phyloP scores from a whole-genome alignment of 2,888 invertebrate genomes.

The Calameuta filiformis region DNA sequence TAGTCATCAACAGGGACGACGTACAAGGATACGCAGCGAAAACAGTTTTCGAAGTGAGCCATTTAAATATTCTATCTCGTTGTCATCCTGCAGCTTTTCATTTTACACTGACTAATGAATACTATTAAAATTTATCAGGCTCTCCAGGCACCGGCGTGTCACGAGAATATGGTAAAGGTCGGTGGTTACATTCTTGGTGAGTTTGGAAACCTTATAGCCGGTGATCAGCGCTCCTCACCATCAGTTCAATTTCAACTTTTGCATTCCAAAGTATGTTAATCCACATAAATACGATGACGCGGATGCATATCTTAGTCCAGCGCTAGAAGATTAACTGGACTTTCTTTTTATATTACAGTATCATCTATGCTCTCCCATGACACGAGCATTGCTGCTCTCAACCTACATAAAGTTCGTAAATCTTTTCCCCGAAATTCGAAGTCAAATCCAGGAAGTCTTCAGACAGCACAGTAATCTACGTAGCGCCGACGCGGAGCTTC shows the following conservation, averaged over 20 bases:
- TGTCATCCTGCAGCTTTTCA: constrained; percentile 7
- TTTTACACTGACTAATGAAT: constrained; percentile 5
- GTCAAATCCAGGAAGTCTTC: constrained; percentile 94
- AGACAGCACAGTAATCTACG: constrained; percentile 94
- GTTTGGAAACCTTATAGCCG: constrained; percentile 99
- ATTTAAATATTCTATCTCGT: background rate
- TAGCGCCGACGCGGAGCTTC: constrained; percentile 98
- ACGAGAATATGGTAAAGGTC: constrained; percentile 99
- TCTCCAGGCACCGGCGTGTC: constrained; percentile 98
- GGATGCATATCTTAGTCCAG: background rate
- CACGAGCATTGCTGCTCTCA: constrained; percentile 93
- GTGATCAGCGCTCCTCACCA: constrained; percentile 97
- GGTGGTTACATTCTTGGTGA: constrained; percentile 99
- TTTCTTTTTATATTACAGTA: constrained; percentile 69
- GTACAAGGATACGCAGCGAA: constrained; percentile 99
- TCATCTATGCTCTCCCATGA: constrained; percentile 97
- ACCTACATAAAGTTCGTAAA: constrained; percentile 99
- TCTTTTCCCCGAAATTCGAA: constrained; percentile 98
- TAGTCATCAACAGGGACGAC: constrained; percentile 99
- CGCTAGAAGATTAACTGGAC: background rate
- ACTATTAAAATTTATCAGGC: constrained; percentile 69
- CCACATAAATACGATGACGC: background rate
- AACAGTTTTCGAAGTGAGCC: constrained; percentile 92
- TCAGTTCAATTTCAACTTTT: constrained; percentile 97
- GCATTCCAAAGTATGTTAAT: constrained; percentile 83